A percentile compares a stretch with the other conserved stretches of the same genome.
Evolutionary conservation across 1,140 invertebrate species (phyloP).

Genomic region (Sweltsa coloradensis): DNA sequence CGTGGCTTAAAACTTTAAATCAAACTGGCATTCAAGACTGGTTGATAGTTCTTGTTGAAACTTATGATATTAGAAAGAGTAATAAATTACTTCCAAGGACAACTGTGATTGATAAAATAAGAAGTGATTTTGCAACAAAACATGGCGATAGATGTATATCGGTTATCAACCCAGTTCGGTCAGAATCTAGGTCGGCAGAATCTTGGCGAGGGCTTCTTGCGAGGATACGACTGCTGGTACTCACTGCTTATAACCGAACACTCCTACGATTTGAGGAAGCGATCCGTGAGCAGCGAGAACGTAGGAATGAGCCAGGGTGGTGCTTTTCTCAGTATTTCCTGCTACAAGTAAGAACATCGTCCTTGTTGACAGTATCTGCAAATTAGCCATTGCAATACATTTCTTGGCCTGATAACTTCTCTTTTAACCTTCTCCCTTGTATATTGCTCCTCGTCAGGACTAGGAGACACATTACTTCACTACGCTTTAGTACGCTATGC

Average conservation of each 20-base stretch:
- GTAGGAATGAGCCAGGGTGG: constrained; percentile 81
- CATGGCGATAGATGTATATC: constrained; percentile 78
- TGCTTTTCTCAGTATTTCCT: constrained; percentile 92
- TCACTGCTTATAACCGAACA: constrained; percentile 77
- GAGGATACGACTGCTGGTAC: constrained; percentile 68
- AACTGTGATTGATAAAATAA: constrained; percentile 89
- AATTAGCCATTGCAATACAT: background rate
- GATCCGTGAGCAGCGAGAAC: constrained; percentile 80
- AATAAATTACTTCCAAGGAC: constrained; percentile 87
- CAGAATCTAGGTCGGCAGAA: constrained; percentile 75
- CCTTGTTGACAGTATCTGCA: no score
- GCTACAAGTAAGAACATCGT: constrained; percentile 63
- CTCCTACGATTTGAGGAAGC: constrained; percentile 81
- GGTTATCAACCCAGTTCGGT: constrained; percentile 79
- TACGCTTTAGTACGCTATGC: no score
- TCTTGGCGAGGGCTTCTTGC: constrained; percentile 77
- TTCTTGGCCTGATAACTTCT: background rate
- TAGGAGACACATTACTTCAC: background rate
- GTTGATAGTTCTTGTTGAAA: constrained; percentile 88
- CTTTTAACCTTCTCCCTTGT: background rate
- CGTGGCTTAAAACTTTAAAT: constrained; percentile 69
- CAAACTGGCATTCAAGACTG: constrained; percentile 73
- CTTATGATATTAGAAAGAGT: constrained; percentile 77
- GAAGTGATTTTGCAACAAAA: constrained; percentile 85
- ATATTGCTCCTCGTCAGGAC: no score